Evolutionary conservation across 2,113 vertebrate genomes (phyloP).

Genomic region (Sakesphorus luctuosus): DNA sequence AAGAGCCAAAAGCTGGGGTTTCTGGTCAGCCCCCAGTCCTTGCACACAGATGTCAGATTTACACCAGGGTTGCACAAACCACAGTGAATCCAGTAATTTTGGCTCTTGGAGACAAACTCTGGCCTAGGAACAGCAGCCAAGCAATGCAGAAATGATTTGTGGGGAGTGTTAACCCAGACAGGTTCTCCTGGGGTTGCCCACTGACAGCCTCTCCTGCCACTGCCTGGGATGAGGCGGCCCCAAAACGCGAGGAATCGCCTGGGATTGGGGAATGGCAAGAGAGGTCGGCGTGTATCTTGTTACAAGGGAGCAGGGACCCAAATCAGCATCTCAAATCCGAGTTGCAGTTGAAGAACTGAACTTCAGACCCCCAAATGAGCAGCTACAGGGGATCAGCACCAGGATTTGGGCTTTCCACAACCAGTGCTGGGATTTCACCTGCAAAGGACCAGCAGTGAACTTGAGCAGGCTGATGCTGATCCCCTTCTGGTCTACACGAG

Average conservation of each 20-base stretch:
- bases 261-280: accelerated
- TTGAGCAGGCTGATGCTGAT: accelerated
- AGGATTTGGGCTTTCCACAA: accelerated
- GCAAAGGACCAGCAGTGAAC: accelerated
- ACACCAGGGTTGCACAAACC: background rate
- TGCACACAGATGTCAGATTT: accelerated
- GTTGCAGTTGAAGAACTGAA: accelerated
- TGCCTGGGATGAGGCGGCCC: accelerated
- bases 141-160: accelerated
- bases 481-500: background rate
- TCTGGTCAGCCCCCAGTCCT: accelerated
- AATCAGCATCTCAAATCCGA: accelerated
- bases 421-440: accelerated
- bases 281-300: accelerated
- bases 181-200: accelerated
- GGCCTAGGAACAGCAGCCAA: background rate
- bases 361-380: accelerated
- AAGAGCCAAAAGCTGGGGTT: accelerated
- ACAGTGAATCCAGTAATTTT: accelerated
- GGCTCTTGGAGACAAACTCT: accelerated
- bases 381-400: too few relatives aligned
- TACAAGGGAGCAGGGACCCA: too few relatives aligned
- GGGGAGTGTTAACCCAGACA: accelerated
- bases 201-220: background rate
- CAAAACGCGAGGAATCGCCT: background rate